Conservation (phyloP, 92 coral and sea anemone genomes). For the Actinernus sp. region DNA sequence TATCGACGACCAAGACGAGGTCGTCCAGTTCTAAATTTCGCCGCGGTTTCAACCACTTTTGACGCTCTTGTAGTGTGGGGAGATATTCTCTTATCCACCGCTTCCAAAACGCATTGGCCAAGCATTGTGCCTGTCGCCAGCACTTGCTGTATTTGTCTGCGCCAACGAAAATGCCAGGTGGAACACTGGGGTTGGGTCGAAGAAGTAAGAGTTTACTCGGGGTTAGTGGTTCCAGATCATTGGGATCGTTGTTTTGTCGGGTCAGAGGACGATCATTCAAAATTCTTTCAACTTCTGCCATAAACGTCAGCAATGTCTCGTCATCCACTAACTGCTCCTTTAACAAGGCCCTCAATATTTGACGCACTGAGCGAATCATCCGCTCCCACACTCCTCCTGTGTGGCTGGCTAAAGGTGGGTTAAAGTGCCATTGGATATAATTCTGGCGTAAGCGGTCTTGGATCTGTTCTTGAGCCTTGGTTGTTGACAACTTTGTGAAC, state of each 20-base stretch:
- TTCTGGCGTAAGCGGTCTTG: neutral
- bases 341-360: conserved; percentile 11
- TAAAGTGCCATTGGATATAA: conserved; percentile 17
- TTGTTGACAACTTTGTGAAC: too few relatives aligned
- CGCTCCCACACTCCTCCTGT: conserved; percentile 63
- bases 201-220: conserved; percentile 46
- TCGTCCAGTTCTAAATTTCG: conserved; percentile 34
- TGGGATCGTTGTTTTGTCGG: conserved; percentile 13
- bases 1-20: conserved; percentile 34
- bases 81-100: conserved; percentile 46
- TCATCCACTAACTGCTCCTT: conserved; percentile 39
- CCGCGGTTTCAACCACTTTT: conserved; percentile 40
- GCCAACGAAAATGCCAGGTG: conserved; percentile 21
- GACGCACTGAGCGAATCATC: conserved; percentile 46
- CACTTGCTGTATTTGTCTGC: conserved; percentile 18
- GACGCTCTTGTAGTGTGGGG: conserved; percentile 50
- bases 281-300: conserved; percentile 52
- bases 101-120: conserved; percentile 50
- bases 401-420: conserved; percentile 48
- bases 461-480: too few relatives aligned
- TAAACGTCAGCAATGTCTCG: conserved; percentile 35
- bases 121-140: too few relatives aligned
- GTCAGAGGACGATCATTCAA: conserved; percentile 52
- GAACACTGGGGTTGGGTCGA: conserved; percentile 16
- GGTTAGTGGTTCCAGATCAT: conserved; percentile 38